phyloP scores from a whole-genome alignment of 2,888 invertebrate species.

The Idaea aversata region DNA sequence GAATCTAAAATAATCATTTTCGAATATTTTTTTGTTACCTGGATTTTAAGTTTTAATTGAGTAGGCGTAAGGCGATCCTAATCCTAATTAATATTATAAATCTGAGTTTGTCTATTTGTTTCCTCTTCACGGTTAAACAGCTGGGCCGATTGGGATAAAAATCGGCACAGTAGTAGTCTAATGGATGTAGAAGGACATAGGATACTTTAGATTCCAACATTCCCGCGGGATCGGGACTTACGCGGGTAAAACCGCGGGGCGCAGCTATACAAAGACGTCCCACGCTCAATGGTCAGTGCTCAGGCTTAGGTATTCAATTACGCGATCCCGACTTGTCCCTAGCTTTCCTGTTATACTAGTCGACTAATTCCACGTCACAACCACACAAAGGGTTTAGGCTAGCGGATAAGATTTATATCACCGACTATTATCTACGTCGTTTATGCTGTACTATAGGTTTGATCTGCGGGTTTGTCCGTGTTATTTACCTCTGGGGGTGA shows the following conservation, averaged over 20 bases:
- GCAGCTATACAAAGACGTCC: conserved; percentile 14
- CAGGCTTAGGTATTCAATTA: conserved; percentile 9
- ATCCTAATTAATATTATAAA: background rate
- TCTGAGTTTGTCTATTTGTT: too few relatives aligned
- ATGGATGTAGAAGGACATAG: conserved; percentile 5
- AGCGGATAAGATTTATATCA: background rate
- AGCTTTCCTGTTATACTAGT: background rate
- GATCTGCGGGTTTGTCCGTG: background rate
- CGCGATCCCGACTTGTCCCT: conserved; percentile 5
- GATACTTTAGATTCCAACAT: background rate
- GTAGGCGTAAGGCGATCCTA: conserved; percentile 8
- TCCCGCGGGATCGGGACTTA: too few relatives aligned
- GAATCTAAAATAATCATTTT: too few relatives aligned
- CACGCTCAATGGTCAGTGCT: conserved; percentile 11
- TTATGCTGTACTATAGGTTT: background rate
- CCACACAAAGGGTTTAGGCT: conserved; percentile 6
- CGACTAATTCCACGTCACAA: background rate
- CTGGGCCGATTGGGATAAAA: too few relatives aligned
- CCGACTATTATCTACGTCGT: background rate
- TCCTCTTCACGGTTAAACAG: too few relatives aligned
- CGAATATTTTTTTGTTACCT: too few relatives aligned
- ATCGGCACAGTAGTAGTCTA: background rate
- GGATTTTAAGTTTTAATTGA: conserved; percentile 4
- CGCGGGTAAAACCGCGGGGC: too few relatives aligned
- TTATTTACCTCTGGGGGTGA: too few relatives aligned